phyloP scores from a whole-genome alignment of 2,113 vertebrate genomes.

The Oryzias javanicus region DNA sequence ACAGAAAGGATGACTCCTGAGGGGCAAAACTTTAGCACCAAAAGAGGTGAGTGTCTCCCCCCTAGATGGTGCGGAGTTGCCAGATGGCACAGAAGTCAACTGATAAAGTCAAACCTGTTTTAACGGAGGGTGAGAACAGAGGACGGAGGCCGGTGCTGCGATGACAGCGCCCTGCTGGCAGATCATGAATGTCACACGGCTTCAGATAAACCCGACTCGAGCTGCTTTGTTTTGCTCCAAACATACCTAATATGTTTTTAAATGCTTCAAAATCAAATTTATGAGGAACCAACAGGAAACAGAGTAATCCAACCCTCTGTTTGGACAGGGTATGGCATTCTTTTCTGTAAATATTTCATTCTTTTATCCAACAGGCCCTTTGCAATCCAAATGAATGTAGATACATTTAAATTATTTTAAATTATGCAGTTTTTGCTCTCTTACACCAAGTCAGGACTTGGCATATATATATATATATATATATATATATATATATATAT shows the following conservation, averaged over 20 bases:
- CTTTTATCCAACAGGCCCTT: no score
- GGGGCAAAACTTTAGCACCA: constrained; percentile 17
- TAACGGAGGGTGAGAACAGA: constrained; percentile 51
- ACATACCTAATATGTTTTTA: background rate
- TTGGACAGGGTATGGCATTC: no score
- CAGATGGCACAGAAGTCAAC: constrained; percentile 68
- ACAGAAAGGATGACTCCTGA: constrained; percentile 32
- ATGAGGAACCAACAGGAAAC: no score
- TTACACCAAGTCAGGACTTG: no score
- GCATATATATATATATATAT: no score
- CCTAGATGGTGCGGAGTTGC: constrained; percentile 20
- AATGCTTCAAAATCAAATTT: no score
- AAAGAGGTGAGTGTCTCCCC: constrained; percentile 27
- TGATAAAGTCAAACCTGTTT: constrained; percentile 64
- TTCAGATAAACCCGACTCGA: constrained; percentile 9
- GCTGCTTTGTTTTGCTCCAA: constrained; percentile 13
- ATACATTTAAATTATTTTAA: no score
- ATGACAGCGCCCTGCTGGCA: constrained; percentile 43
- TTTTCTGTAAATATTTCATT: no score
- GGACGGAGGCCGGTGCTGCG: constrained; percentile 47
- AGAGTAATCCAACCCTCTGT: no score
- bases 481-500: no score
- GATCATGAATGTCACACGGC: constrained; percentile 23
- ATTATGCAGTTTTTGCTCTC: no score
- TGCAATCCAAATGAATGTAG: no score